A percentile compares a stretch with the other conserved stretches of the same genome.
Conservation (phyloP, 2,797 vertebrate genomes). For the Clarias pachynema region DNA sequence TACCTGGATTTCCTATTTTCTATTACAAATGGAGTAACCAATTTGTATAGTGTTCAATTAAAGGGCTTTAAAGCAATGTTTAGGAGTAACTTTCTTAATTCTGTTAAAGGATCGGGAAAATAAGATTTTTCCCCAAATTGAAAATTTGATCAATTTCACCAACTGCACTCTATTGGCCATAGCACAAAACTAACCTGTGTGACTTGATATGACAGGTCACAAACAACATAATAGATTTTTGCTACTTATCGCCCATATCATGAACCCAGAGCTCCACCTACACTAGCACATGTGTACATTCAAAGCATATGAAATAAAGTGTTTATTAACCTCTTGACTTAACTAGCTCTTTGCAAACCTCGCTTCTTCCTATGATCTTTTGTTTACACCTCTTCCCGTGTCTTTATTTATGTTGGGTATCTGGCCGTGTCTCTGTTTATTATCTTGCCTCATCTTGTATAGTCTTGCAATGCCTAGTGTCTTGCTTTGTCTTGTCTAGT, state of each 20-base stretch:
- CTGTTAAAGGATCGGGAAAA: too few species aligned
- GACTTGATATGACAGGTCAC: too few species aligned
- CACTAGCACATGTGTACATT: background rate
- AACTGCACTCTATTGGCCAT: too few species aligned
- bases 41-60: too few species aligned
- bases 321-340: background rate
- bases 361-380: background rate
- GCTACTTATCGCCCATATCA: background rate
- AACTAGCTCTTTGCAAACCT: background rate
- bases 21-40: too few species aligned
- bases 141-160: too few species aligned
- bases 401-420: background rate
- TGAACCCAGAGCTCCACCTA: constrained; percentile 1
- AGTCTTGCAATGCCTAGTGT: background rate
- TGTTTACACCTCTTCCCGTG: background rate
- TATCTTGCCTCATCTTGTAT: background rate
- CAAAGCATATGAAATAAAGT: background rate
- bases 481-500: constrained; percentile 8
- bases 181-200: too few species aligned
- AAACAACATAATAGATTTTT: background rate
- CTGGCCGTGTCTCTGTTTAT: constrained; percentile 5
- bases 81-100: too few species aligned
- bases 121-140: too few species aligned
- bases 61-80: too few species aligned
- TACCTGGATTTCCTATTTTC: too few species aligned